Percentiles rank a stretch among this genome's conserved stretches.
phyloP scores from a whole-genome alignment of 2,113 vertebrate genomes.

The Brevimyrus niger region DNA sequence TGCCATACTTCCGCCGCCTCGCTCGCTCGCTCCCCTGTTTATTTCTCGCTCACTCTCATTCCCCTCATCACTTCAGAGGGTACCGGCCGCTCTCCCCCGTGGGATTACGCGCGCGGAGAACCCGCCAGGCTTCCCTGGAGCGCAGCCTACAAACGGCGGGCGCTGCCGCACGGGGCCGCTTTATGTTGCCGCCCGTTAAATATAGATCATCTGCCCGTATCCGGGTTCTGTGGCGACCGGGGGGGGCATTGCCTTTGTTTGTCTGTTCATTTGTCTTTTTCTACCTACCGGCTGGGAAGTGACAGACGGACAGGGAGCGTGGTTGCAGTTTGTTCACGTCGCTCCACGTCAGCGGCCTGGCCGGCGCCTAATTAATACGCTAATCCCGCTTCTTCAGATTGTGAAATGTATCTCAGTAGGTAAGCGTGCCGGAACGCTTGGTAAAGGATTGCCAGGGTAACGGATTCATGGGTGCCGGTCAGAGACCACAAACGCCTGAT shows the following conservation, averaged over 20 bases:
- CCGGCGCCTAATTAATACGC: neutral
- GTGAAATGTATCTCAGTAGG: neutral
- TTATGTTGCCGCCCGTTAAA: slow-evolving; percentile 51
- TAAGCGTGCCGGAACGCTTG: neutral
- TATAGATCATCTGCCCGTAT: slow-evolving; percentile 41
- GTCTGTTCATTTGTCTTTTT: neutral
- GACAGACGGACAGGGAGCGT: neutral
- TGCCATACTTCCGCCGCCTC: slow-evolving; percentile 6
- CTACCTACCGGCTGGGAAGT: neutral
- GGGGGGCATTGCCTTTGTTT: neutral
- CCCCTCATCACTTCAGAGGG: slow-evolving; percentile 42
- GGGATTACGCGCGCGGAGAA: slow-evolving; percentile 50
- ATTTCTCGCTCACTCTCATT: slow-evolving; percentile 37
- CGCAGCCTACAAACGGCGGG: slow-evolving; percentile 54
- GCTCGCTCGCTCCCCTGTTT: slow-evolving; percentile 17
- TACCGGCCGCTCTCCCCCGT: slow-evolving; percentile 42
- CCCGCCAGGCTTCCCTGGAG: slow-evolving; percentile 58
- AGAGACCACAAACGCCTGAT: slow-evolving; percentile 33
- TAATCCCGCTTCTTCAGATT: neutral
- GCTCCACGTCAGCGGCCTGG: neutral
- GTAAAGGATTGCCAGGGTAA: neutral
- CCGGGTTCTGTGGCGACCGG: slow-evolving; percentile 25
- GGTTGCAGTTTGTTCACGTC: neutral
- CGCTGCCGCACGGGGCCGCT: slow-evolving; percentile 34
- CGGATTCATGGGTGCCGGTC: neutral